Conservation (phyloP, 2,797 vertebrate genomes). For the Hephaestus fuliginosus region DNA sequence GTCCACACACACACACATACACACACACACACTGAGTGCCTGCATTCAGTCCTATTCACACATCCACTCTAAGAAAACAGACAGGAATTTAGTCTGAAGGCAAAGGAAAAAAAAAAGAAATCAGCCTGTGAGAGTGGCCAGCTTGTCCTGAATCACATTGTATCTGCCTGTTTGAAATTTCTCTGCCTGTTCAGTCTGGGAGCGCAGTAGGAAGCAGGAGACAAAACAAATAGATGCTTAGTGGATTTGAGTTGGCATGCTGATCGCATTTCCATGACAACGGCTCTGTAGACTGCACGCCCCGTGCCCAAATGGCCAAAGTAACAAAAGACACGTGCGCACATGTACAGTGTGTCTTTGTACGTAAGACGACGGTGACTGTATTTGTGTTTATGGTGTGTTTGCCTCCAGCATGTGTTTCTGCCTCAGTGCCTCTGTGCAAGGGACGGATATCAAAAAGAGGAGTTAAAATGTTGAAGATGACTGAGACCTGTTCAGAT, state of each 20-base stretch:
- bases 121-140: background rate
- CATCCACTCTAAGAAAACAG: slow-evolving; percentile 19
- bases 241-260: slow-evolving; percentile 64
- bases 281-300: slow-evolving; percentile 47
- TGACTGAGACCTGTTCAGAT: background rate
- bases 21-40: slow-evolving; percentile 39
- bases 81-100: slow-evolving; percentile 17
- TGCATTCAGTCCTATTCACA: slow-evolving; percentile 36
- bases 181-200: slow-evolving; percentile 16
- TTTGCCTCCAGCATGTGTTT: slow-evolving; percentile 20
- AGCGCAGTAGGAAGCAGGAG: slow-evolving; percentile 57
- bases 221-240: slow-evolving; percentile 74
- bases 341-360: background rate
- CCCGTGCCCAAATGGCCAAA: slow-evolving; percentile 60
- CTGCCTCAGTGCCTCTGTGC: slow-evolving; percentile 10
- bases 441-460: slow-evolving; percentile 11
- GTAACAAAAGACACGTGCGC: slow-evolving; percentile 33
- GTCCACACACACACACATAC: slow-evolving; percentile 36
- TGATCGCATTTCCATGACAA: slow-evolving; percentile 81
- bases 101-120: slow-evolving; percentile 2
- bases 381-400: slow-evolving; percentile 26
- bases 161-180: slow-evolving; percentile 37
- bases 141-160: slow-evolving; percentile 32
- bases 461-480: slow-evolving; percentile 1
- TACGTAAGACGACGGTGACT: slow-evolving; percentile 10